These are phyloP conservation scores for Menidia beryllina DNA, from an alignment of 2,113 vertebrate genomes.

Conservation along the genomic window DNA sequence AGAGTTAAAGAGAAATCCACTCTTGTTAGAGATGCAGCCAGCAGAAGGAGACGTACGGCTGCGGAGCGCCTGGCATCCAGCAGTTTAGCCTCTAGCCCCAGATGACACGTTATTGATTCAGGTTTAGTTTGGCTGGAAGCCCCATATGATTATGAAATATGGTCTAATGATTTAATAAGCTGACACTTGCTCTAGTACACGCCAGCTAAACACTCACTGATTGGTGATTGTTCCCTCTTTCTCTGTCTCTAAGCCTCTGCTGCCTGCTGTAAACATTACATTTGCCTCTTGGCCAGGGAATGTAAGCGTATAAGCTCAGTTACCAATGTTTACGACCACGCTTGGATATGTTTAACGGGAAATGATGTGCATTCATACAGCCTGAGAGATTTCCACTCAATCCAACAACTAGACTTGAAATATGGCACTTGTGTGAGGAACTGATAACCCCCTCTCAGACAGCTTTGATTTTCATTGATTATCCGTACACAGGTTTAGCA, in stretches of 20 bases:
- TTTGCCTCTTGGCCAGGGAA: constrained; percentile 2
- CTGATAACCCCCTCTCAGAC: constrained; percentile 3
- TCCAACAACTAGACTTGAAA: neutral
- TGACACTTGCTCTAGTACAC: constrained; percentile 53
- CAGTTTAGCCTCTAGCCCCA: constrained; percentile 30
- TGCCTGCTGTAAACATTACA: neutral
- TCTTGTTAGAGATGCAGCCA: constrained; percentile 34
- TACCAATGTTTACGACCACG: constrained; percentile 1
- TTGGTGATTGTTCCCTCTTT: constrained; percentile 36
- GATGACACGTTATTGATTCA: constrained; percentile 65
- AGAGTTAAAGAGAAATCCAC: constrained; percentile 13
- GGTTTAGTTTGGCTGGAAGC: constrained; percentile 56
- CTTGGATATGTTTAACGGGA: neutral
- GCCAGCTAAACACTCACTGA: constrained; percentile 62
- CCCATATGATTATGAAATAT: constrained; percentile 63
- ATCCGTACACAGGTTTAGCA: constrained; percentile 28
- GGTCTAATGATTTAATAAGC: constrained; percentile 68
- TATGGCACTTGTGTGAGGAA: neutral
- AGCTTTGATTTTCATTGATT: constrained; percentile 33
- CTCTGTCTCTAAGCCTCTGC: constrained; percentile 1
- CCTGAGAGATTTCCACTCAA: no score
- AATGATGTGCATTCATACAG: neutral
- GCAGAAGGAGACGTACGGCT: constrained; percentile 24
- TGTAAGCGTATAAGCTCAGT: constrained; percentile 4
- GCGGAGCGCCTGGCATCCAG: constrained; percentile 39